phyloP scores from a whole-genome alignment of 2,888 invertebrate species.

The Matsumyia berberina region DNA sequence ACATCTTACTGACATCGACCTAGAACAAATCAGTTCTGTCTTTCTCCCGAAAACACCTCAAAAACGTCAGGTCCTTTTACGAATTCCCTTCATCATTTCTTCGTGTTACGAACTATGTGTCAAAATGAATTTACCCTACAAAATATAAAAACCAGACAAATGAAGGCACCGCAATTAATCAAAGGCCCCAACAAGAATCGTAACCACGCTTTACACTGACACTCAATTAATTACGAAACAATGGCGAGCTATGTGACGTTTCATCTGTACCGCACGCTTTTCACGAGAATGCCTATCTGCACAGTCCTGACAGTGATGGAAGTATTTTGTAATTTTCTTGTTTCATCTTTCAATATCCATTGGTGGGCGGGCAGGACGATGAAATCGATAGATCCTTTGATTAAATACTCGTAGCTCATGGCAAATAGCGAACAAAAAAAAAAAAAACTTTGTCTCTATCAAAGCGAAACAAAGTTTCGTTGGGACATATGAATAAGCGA shows the following conservation, averaged over 20 bases:
- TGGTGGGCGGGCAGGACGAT: neutral
- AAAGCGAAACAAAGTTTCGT: neutral
- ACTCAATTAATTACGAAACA: conserved; percentile 27
- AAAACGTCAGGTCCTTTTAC: too few relatives aligned
- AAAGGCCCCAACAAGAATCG: conserved; percentile 4
- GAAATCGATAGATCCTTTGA: conserved; percentile 38
- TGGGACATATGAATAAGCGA: neutral
- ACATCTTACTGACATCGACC: too few relatives aligned
- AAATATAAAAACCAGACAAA: neutral
- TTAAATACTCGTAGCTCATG: conserved; percentile 8
- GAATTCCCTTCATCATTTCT: too few relatives aligned
- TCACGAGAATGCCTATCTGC: neutral
- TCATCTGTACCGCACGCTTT: neutral
- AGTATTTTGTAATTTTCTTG: neutral
- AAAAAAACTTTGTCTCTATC: neutral
- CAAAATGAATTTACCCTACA: too few relatives aligned
- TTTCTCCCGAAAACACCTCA: too few relatives aligned
- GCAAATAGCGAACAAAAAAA: neutral
- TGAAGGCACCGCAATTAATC: conserved; percentile 34
- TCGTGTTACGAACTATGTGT: too few relatives aligned
- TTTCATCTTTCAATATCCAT: neutral
- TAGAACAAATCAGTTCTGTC: too few relatives aligned
- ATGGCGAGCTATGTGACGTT: conserved; percentile 12
- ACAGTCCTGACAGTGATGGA: conserved; percentile 18
- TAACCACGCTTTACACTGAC: conserved; percentile 24